A percentile compares a stretch with the other conserved stretches of the same genome.
These are phyloP conservation scores for Psophia crepitans DNA, from an alignment of 2,113 vertebrate genomes.

Conservation along the genomic window DNA sequence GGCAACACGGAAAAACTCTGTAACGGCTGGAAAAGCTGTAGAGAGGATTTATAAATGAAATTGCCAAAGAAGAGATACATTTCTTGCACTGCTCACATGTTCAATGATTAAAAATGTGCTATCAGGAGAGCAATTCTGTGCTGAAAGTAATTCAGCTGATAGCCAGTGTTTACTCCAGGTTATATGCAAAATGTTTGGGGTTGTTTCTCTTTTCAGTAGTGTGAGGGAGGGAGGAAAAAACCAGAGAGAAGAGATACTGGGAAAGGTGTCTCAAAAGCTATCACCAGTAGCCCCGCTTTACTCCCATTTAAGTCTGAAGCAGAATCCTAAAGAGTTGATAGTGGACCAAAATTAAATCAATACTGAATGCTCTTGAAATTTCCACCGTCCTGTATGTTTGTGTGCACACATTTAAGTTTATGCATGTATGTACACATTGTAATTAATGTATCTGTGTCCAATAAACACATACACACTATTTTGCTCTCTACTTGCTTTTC, in stretches of 20 bases:
- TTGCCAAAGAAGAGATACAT: not conserved
- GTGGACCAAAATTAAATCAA: not conserved
- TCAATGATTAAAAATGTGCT: not conserved
- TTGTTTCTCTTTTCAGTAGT: not conserved
- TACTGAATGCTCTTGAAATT: not conserved
- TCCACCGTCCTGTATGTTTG: not conserved
- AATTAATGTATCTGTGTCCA: not conserved
- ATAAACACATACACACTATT: not conserved
- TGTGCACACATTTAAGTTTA: not conserved
- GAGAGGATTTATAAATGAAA: not conserved
- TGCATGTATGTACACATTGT: not conserved
- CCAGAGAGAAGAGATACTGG: not conserved
- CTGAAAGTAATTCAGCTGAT: not conserved
- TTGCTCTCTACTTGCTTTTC: slow-evolving; percentile 1
- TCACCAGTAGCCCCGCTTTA: not conserved
- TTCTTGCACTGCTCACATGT: not conserved
- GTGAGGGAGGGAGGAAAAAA: not conserved
- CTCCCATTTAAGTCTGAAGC: not conserved
- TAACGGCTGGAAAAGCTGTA: not conserved
- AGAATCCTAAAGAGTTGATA: not conserved
- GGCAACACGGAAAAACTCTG: not conserved
- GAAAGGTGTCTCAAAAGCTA: not conserved
- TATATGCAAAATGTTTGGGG: not conserved
- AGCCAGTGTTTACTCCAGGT: not conserved
- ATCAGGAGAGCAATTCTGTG: not conserved